phyloP scores from a whole-genome alignment of 2,888 invertebrate genomes.

The Chrysolina haemoptera region DNA sequence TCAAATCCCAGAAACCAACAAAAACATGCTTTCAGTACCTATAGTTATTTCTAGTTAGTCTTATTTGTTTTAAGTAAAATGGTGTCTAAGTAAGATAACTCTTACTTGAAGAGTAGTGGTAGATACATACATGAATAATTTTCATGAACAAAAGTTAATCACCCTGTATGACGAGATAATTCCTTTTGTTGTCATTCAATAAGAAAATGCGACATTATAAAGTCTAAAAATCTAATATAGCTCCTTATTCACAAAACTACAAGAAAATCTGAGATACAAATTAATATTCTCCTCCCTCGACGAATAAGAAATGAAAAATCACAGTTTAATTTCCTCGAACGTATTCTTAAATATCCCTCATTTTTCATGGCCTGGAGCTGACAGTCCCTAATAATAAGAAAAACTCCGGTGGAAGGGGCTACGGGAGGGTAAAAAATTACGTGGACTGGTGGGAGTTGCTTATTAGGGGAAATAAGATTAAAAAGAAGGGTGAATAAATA shows the following conservation, averaged over 20 bases:
- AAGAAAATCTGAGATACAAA: slow-evolving; percentile 43
- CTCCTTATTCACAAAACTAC: slow-evolving; percentile 36
- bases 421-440: slow-evolving; percentile 47
- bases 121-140: too few relatives aligned
- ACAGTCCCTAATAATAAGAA: slow-evolving; percentile 59
- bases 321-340: slow-evolving; percentile 60
- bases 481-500: slow-evolving; percentile 61
- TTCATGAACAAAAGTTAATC: not conserved
- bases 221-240: slow-evolving; percentile 39
- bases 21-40: too few relatives aligned
- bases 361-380: slow-evolving; percentile 64
- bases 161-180: not conserved
- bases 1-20: too few relatives aligned
- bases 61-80: too few relatives aligned
- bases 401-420: slow-evolving; percentile 47
- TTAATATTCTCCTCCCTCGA: slow-evolving; percentile 45
- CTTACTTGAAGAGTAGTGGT: too few relatives aligned
- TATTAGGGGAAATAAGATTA: slow-evolving; percentile 59
- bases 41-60: too few relatives aligned
- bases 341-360: slow-evolving; percentile 64
- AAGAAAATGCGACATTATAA: slow-evolving; percentile 25
- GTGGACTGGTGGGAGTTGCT: slow-evolving; percentile 45
- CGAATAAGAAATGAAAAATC: slow-evolving; percentile 59
- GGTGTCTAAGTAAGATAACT: too few relatives aligned
- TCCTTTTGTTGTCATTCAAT: not conserved